Evolutionary conservation across 2,888 invertebrate species (phyloP), one percentile per base, ranked within the genome.

Genomic region (Leucophora obtusa): DNA sequence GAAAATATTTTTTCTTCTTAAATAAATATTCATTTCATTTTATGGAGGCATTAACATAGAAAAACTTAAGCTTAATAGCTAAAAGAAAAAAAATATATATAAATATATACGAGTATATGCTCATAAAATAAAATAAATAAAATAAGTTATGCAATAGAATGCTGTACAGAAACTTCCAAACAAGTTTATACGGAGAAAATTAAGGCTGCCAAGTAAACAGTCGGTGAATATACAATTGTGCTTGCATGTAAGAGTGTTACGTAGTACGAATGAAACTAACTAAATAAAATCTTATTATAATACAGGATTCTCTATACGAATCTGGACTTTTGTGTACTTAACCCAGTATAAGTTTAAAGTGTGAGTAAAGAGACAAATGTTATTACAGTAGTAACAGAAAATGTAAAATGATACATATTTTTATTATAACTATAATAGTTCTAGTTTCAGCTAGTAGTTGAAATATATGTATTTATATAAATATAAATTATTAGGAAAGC

Each of bases 321-420:
- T 72, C 17, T 53, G 18, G 38, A 56, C 9, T 58, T 73, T 63
- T 28, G n/a, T 75, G 58, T 81, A 11, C 65, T 54, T 73, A 76
- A 76, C 72, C 76, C 73, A 81, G 76, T 73, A 73, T 56, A 59
- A 72, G 65, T 68, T 71, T 66, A 54, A 77, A 66, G 71, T 59
- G 65, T 54, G 51, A 59, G 53, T 53, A 71, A 71, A 66, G 66
- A 71, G 35, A 60, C 18, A 71, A 71, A 66, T 24, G 47, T 58
- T 65, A 14, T 28, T 47, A 14, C 43, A 47, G 43, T 28, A 28
- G 28, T 28, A 6, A 28, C 7, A 7, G 28, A 6, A 28, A 28
- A 28, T 28, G 28, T 28, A 28, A 6, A 7, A 28, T 3, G 1
- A 28, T 6, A 4, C 28, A 28, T 7, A 28, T 28, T 28, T 28